phyloP scores from a whole-genome alignment of 35 echinoderm and acorn worm species.

The Lytechinus pictus region DNA sequence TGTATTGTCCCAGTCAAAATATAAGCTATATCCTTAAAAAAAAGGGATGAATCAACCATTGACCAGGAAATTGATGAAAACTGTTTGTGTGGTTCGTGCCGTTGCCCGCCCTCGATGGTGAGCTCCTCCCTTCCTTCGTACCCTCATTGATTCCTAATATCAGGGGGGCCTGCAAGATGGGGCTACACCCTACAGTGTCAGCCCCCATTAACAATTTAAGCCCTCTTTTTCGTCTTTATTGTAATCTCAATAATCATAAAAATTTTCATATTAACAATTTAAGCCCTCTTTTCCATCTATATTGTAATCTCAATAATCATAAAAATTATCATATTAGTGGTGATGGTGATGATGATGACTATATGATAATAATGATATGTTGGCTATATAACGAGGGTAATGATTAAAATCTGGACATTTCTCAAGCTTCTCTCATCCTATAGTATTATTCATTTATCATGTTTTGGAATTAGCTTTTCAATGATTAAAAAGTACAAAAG shows the following conservation, averaged over 20 bases:
- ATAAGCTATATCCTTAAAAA: neutral
- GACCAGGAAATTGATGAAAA: slow-evolving; percentile 2
- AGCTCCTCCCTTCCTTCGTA: neutral
- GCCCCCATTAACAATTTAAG: neutral
- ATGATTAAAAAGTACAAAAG: neutral
- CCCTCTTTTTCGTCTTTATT: neutral
- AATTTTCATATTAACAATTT: neutral
- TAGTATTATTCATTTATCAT: neutral
- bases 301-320: no score
- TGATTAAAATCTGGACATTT: no score
- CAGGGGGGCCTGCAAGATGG: neutral
- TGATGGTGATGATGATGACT: neutral
- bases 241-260: neutral
- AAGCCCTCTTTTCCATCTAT: neutral
- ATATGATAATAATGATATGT: neutral
- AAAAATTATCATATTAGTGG: neutral
- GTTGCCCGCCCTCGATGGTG: neutral
- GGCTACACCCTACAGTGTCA: neutral
- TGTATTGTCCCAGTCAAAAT: neutral
- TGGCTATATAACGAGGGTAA: no score
- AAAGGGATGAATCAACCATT: neutral
- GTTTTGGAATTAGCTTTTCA: neutral
- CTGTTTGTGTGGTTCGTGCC: neutral
- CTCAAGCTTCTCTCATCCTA: neutral
- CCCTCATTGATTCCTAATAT: neutral